Percentiles rank a stretch among this genome's conserved stretches.
These are phyloP conservation scores for Vireo griseus DNA, from an alignment of 2,797 vertebrate species.

Conservation along the genomic window DNA sequence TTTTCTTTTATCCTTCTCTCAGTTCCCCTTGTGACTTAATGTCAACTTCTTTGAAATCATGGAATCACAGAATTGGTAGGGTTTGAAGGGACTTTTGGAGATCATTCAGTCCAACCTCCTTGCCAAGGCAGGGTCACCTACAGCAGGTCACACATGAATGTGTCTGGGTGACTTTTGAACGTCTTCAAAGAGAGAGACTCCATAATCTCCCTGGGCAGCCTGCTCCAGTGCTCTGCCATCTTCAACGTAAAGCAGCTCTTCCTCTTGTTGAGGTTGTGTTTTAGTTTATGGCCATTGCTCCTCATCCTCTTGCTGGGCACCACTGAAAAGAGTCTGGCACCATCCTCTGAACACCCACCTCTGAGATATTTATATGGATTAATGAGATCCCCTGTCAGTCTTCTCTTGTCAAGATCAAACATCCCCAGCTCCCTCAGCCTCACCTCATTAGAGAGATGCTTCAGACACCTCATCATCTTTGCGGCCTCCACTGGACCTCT, in stretches of 20 bases:
- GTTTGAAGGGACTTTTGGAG: background rate
- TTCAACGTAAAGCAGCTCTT: fast-evolving
- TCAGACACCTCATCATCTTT: background rate
- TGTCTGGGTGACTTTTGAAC: background rate
- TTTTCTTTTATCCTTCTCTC: background rate
- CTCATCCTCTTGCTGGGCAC: no score
- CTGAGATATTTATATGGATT: background rate
- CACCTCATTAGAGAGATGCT: fast-evolving
- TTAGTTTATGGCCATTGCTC: background rate
- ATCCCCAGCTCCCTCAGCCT: fast-evolving
- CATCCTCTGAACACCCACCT: background rate
- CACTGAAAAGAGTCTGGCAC: background rate
- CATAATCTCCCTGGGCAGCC: background rate
- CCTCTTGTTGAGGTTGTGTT: background rate
- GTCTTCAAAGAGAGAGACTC: background rate
- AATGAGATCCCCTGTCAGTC: background rate
- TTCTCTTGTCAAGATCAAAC: background rate
- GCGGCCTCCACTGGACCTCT: background rate
- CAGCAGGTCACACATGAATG: background rate
- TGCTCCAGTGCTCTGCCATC: background rate
- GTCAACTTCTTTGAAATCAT: background rate
- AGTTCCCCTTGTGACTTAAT: background rate
- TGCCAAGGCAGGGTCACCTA: background rate
- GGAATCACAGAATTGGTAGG: background rate
- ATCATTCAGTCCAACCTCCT: background rate